Evolutionary conservation across 2,888 invertebrate genomes (phyloP), one percentile per base, ranked within the genome.

Genomic region (Tridacna gigas): DNA sequence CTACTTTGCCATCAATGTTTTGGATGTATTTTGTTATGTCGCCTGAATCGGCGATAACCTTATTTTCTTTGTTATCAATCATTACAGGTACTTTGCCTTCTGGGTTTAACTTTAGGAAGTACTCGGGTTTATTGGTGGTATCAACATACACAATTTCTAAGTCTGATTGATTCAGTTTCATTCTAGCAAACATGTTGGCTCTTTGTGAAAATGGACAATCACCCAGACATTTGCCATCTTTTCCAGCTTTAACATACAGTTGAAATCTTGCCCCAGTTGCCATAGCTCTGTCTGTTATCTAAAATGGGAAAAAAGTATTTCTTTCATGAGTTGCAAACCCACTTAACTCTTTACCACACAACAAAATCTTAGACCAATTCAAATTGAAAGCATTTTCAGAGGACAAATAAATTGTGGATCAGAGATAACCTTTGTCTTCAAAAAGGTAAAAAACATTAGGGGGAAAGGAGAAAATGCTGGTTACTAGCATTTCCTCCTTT

Each of bases 201-300:
- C 88, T 71, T 71, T 90, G 89, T 26, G 89, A 89, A 80, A 91
- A 91, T 12, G 91, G 91, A 77, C 91, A 91, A 67, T 91, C 91
- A 0, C 91, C 91, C 15, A 91, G 65, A 73, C 86, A 82, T 47
- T 76, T 77, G 4, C 89, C 90, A 76, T 89, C 89, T 66, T 88
- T 83, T 9, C 88, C 89, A 20, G 90, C 90, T 74, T 91, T 91
- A 13, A 91, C 88, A 81, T 86, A 90, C 26, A 91, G 79, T 20
- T 88, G 81, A 80, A 89, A 91, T 26, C 91, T 74, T 12, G 89
- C 74, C 3, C 63, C 67, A 26, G 22, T 25, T 60, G 66, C 65
- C 77, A 77, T 77, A 45, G 15, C 45, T 28, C 37, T 28, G 28
- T 25, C 37, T 45, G n/a, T 3, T 11, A 45, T 45, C 56, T 56